Conservation (phyloP, 1,140 invertebrate species). For the Rhagoletis pomonella region DNA sequence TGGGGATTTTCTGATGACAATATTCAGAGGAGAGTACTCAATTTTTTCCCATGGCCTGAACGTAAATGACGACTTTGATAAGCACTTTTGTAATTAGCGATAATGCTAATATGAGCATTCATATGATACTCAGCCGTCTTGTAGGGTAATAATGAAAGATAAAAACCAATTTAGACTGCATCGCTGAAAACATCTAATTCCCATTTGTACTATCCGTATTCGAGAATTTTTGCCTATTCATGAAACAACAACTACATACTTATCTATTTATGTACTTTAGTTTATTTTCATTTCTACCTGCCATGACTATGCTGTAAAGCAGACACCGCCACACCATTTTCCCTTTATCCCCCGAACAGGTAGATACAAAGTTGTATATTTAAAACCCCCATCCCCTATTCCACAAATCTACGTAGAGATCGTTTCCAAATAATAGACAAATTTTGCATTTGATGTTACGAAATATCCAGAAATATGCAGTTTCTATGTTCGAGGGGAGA, state of each 20-base stretch:
- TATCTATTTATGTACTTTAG: not conserved
- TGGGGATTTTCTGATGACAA: too few species aligned
- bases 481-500: not conserved
- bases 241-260: not conserved
- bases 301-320: not conserved
- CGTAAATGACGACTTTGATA: too few species aligned
- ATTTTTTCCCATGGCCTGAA: too few species aligned
- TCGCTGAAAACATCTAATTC: too few species aligned
- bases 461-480: conserved; percentile 36
- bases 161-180: too few species aligned
- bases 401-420: not conserved
- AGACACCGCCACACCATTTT: not conserved
- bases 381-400: too few species aligned
- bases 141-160: too few species aligned
- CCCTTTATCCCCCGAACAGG: not conserved
- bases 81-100: too few species aligned
- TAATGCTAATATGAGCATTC: too few species aligned
- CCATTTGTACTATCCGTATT: too few species aligned
- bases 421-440: conserved; percentile 1
- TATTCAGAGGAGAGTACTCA: too few species aligned
- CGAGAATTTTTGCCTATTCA: not conserved
- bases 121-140: too few species aligned
- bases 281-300: conserved; percentile 25
- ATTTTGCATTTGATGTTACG: conserved; percentile 27
- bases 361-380: conserved; percentile 6